phyloP scores from a whole-genome alignment of 2,888 invertebrate genomes.

The Neuroscelio doddi region DNA sequence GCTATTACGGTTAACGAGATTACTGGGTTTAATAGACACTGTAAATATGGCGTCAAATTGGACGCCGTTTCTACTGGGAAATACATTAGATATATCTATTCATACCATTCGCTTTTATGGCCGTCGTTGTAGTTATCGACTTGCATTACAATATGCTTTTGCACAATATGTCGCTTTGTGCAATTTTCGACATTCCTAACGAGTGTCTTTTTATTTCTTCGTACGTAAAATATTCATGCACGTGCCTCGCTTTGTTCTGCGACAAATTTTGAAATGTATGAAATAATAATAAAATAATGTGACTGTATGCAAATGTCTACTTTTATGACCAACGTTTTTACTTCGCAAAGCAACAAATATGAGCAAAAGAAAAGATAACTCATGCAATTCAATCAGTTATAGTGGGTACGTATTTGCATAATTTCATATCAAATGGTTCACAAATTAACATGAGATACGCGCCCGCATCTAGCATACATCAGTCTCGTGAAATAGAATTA shows the following conservation, averaged over 20 bases:
- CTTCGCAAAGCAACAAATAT: neutral
- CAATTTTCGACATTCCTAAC: constrained; percentile 22
- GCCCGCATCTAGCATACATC: neutral
- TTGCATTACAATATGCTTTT: constrained; percentile 39
- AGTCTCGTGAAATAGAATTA: constrained; percentile 3
- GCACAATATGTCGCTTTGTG: constrained; percentile 29
- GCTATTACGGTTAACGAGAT: constrained; percentile 62
- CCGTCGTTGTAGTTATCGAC: constrained; percentile 37
- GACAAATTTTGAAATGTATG: neutral
- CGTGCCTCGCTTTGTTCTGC: no score
- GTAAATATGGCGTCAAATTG: constrained; percentile 47
- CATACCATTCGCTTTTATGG: constrained; percentile 31
- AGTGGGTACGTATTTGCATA: constrained; percentile 12
- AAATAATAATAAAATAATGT: constrained; percentile 5
- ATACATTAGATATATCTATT: neutral
- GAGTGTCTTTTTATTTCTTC: constrained; percentile 12
- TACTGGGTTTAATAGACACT: constrained; percentile 49
- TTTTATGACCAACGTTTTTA: constrained; percentile 1
- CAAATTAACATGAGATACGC: constrained; percentile 11
- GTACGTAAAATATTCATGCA: neutral
- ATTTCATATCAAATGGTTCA: constrained; percentile 9
- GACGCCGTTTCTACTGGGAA: constrained; percentile 8
- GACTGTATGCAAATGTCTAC: constrained; percentile 1
- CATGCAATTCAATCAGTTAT: constrained; percentile 9
- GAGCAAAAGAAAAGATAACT: neutral